Percentiles rank a stretch among this genome's conserved stretches.
Conservation (phyloP, 2,113 vertebrate species). For the Ciconia maguari region DNA sequence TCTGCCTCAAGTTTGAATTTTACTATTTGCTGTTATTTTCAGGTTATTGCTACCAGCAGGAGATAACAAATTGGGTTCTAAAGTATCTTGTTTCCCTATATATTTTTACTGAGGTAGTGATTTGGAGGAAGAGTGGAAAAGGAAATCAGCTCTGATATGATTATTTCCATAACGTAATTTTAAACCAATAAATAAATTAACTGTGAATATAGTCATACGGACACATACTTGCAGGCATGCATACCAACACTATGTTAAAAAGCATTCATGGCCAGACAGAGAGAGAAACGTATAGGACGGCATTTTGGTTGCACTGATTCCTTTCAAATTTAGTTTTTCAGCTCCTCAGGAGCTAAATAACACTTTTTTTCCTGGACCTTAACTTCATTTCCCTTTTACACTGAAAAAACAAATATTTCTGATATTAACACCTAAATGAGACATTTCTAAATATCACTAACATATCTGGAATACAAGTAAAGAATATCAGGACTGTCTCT, state of each 20-base stretch:
- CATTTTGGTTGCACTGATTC: neutral
- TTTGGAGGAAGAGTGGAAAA: neutral
- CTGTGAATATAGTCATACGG: neutral
- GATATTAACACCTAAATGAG: neutral
- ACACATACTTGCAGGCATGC: neutral
- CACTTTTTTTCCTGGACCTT: neutral
- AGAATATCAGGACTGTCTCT: neutral
- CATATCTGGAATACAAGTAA: neutral
- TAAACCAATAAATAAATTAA: slow-evolving; percentile 60
- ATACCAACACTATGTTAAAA: neutral
- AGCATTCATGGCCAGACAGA: neutral
- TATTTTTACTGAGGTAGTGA: slow-evolving; percentile 39
- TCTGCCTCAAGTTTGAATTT: slow-evolving; percentile 54
- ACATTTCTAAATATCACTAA: neutral
- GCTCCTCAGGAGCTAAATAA: neutral
- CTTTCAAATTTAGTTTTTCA: neutral
- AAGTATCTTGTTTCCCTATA: slow-evolving; percentile 43
- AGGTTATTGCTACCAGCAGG: slow-evolving; percentile 54
- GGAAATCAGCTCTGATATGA: neutral
- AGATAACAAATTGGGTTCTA: slow-evolving; percentile 60
- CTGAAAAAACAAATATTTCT: neutral
- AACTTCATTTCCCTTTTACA: neutral
- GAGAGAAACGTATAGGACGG: neutral
- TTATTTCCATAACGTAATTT: slow-evolving; percentile 48
- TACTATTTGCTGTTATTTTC: slow-evolving; percentile 54